phyloP scores from a whole-genome alignment of 1,140 invertebrate genomes.

The Drosophila parvula region DNA sequence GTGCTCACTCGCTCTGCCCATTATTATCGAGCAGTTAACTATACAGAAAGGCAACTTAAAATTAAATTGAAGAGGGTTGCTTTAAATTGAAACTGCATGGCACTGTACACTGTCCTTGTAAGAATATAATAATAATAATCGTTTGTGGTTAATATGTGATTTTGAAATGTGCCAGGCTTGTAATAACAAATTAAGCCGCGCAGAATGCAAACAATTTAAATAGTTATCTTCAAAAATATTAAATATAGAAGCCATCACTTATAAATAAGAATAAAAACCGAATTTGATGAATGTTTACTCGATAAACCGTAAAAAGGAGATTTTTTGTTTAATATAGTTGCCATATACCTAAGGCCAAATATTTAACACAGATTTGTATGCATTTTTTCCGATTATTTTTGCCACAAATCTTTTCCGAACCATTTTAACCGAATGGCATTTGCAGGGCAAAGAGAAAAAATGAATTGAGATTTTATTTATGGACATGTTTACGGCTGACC shows the following conservation, averaged over 20 bases:
- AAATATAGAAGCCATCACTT: not conserved
- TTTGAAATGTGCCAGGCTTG: not conserved
- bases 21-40: constrained; percentile 46
- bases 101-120: not conserved
- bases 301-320: not conserved
- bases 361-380: constrained; percentile 1
- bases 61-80: constrained; percentile 20
- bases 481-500: not conserved
- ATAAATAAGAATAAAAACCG: not conserved
- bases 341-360: not conserved
- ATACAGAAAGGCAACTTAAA: constrained; percentile 33
- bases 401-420: constrained; percentile 14
- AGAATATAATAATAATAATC: not conserved
- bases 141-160: not conserved
- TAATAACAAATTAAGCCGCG: not conserved
- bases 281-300: not conserved
- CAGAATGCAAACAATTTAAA: not conserved
- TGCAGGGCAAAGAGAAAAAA: constrained; percentile 13
- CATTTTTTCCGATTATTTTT: constrained; percentile 12
- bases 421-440: constrained; percentile 8
- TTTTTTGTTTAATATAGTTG: not conserved
- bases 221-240: accelerated
- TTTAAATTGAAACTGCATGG: not conserved
- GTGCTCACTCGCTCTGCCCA: not conserved
- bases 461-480: constrained; percentile 17